Percentiles rank a stretch among this genome's conserved stretches.
Evolutionary conservation across 2,888 invertebrate species (phyloP).

Genomic region (Doris montereyensis): DNA sequence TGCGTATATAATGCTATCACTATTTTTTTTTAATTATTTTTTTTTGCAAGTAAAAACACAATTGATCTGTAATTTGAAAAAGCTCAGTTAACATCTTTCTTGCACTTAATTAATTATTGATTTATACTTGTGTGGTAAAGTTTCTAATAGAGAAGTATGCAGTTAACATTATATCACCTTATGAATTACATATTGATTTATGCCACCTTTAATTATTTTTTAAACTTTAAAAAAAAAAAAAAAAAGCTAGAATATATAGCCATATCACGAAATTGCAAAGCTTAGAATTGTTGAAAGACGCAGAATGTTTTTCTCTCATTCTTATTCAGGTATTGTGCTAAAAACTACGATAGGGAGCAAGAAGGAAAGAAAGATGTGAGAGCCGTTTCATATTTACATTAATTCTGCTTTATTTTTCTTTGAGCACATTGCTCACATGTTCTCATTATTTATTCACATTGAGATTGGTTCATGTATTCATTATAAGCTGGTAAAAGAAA

Average conservation of each 20-base stretch:
- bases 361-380: conserved; percentile 70
- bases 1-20: too few relatives aligned
- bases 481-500: too few relatives aligned
- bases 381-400: too few relatives aligned
- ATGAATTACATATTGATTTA: too few relatives aligned
- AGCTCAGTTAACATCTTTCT: not conserved
- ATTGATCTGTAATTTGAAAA: not conserved
- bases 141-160: not conserved
- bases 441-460: too few relatives aligned
- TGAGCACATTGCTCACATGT: too few relatives aligned
- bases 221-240: not conserved
- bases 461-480: too few relatives aligned
- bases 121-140: not conserved
- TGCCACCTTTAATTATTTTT: too few relatives aligned
- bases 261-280: not conserved
- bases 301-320: conserved; percentile 15
- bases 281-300: too few relatives aligned
- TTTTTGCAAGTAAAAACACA: too few relatives aligned
- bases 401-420: too few relatives aligned
- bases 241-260: not conserved
- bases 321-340: conserved; percentile 74
- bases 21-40: not conserved
- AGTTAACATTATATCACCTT: not conserved
- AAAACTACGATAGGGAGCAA: conserved; percentile 76
- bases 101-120: not conserved